Base-by-base conservation (phyloP, 2,113 vertebrate genomes). In the Bagarius yarrelli region DNA sequence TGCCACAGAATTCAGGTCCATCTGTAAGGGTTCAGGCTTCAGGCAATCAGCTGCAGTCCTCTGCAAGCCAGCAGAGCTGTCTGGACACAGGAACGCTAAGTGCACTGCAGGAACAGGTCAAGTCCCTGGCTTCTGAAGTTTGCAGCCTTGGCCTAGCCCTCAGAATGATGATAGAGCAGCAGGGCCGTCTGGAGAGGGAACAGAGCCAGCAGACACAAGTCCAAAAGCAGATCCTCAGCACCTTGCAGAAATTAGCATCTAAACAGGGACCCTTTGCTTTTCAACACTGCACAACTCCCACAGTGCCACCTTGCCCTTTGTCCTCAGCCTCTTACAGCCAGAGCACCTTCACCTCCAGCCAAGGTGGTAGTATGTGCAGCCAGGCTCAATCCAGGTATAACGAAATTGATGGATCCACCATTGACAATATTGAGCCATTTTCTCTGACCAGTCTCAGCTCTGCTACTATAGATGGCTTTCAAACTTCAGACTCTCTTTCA, bases 201-300 rank as follows among this genome's bases (percentile, higher is more conserved):
- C 94, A 95, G 86, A 87, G 82, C 5, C 93, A 94, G 73, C 95
- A 95, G 88, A 95, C 95, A 2, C 90, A 90, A 53, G 89, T 95
- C 83, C 95, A 95, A 88, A 94, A 93, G 78, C 94, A 96, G 87
- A 91, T 95, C 83, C 91, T 96, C 76, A 84, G 89, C 88, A 92
- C 90, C 0, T 90, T 96, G 36, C 95, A 95, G 88, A 91, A 86
- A 81, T 85, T 95, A 1, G 85, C 91, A 60, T 87, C 91, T 75
- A 92, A 91, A 0, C 18, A 91, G 11, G 87, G 82, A 47, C 79
- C 79, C 2, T 88, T 89, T 84, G 83, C 84, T 19, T 87, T 91
- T 6, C 91, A 89, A 12, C 90, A 89, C 34, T 61, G 84, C 53
- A 73, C 90, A 59, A 83, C 75, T 25, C 25, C 87, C 1, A 52